Conservation (phyloP, 2,113 vertebrate genomes). For the Scomber japonicus region DNA sequence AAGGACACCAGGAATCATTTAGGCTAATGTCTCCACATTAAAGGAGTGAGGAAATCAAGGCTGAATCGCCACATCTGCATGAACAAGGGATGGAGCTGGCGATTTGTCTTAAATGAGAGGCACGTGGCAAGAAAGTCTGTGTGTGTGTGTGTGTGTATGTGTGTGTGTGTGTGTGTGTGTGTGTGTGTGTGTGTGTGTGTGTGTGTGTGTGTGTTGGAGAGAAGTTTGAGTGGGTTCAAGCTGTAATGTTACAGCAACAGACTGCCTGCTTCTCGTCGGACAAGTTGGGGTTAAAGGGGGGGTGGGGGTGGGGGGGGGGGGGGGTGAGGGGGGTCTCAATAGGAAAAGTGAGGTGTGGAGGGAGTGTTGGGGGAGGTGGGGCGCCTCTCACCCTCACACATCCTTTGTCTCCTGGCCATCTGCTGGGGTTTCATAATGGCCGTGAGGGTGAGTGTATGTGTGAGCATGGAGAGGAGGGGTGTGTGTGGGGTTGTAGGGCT, state of each 20-base stretch:
- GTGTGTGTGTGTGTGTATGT: not conserved
- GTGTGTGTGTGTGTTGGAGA: not conserved
- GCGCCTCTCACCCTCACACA: constrained; percentile 59
- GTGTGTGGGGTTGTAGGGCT: not conserved
- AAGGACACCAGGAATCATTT: constrained; percentile 54
- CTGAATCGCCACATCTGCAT: constrained; percentile 55
- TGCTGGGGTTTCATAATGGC: constrained; percentile 70
- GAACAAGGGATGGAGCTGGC: not conserved
- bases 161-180: not conserved
- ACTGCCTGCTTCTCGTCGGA: constrained; percentile 35
- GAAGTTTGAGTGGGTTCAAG: constrained; percentile 26
- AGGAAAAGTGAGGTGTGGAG: constrained; percentile 22
- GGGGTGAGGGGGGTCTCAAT: not conserved
- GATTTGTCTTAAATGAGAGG: constrained; percentile 54
- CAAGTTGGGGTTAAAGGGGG: not conserved
- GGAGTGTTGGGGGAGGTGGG: constrained; percentile 13
- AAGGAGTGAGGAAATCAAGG: constrained; percentile 45
- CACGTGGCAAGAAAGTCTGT: constrained; percentile 30
- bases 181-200: not conserved
- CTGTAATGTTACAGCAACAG: constrained; percentile 38
- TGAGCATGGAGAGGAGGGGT: not conserved
- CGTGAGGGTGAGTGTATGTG: constrained; percentile 22
- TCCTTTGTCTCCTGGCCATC: constrained; percentile 75
- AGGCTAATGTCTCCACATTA: constrained; percentile 63
- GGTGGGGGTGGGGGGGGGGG: not conserved